A percentile compares a stretch with the other conserved stretches of the same genome.
Evolutionary conservation across 2,888 invertebrate species (phyloP).

Genomic region (Steinernema hermaphroditum): DNA sequence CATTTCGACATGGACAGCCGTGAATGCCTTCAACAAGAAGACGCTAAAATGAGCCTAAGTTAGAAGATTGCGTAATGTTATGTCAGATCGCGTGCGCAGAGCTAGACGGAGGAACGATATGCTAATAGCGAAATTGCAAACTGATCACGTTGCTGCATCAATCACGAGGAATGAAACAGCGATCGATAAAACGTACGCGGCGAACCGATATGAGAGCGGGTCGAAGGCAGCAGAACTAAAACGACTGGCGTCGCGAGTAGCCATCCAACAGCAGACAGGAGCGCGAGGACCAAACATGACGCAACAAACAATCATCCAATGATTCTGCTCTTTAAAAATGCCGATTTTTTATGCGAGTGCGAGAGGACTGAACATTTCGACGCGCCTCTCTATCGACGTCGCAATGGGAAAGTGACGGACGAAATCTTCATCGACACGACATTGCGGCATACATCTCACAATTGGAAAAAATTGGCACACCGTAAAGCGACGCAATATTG

Average conservation of each 20-base stretch:
- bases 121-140: not conserved
- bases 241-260: conserved; percentile 1
- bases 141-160: not conserved
- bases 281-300: not conserved
- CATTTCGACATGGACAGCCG: not conserved
- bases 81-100: not conserved
- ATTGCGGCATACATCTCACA: no score
- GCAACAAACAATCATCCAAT: not conserved
- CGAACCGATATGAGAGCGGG: not conserved
- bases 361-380: no score
- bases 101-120: not conserved
- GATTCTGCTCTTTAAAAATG: no score
- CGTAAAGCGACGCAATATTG: no score
- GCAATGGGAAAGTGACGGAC: no score
- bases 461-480: no score
- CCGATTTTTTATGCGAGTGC: no score
- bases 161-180: conserved; percentile 2
- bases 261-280: not conserved
- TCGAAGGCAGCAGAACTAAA: not conserved
- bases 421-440: no score
- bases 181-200: conserved; percentile 18
- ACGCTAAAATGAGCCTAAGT: not conserved
- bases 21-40: not conserved
- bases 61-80: no score
- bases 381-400: no score